Percentiles rank a stretch among this genome's conserved stretches.
These are phyloP conservation scores for Lophius piscatorius DNA, from an alignment of 2,113 vertebrate genomes.

Conservation along the genomic window DNA sequence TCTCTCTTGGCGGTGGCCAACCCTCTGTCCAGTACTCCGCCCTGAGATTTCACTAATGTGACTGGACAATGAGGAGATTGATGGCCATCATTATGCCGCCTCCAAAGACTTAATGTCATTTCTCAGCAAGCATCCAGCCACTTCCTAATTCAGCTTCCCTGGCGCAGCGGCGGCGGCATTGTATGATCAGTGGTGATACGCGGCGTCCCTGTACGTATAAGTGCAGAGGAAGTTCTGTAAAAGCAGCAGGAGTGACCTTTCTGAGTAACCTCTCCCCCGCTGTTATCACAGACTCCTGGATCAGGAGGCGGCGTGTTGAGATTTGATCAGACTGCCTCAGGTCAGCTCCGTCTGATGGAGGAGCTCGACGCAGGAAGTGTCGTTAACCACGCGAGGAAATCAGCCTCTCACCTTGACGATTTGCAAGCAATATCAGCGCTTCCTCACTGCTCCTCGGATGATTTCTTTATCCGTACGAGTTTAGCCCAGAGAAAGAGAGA, in stretches of 20 bases:
- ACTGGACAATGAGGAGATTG: constrained; percentile 82
- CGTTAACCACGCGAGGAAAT: constrained; percentile 73
- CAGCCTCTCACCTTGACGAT: constrained; percentile 75
- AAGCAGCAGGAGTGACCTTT: constrained; percentile 45
- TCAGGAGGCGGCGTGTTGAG: constrained; percentile 37
- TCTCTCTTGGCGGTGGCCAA: constrained; percentile 66
- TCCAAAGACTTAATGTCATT: constrained; percentile 82
- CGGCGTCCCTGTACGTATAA: constrained; percentile 37
- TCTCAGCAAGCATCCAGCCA: constrained; percentile 77
- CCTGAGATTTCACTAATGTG: constrained; percentile 83
- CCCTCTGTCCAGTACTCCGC: constrained; percentile 68
- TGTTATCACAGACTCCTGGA: constrained; percentile 42
- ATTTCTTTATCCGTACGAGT: constrained; percentile 85
- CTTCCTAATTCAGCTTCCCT: constrained; percentile 81
- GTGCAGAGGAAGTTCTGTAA: constrained; percentile 18
- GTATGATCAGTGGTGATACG: constrained; percentile 44
- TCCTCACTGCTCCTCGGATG: constrained; percentile 79
- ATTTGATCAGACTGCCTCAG: constrained; percentile 3
- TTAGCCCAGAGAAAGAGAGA: constrained; percentile 74
- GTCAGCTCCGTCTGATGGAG: constrained; percentile 17
- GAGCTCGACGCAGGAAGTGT: constrained; percentile 41
- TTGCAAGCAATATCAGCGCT: constrained; percentile 79
- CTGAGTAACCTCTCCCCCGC: constrained; percentile 15
- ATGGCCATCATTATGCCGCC: constrained; percentile 83
- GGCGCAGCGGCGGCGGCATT: constrained; percentile 77